Evolutionary conservation across 2,797 vertebrate species (phyloP).

Genomic region (Bovichtus variegatus): DNA sequence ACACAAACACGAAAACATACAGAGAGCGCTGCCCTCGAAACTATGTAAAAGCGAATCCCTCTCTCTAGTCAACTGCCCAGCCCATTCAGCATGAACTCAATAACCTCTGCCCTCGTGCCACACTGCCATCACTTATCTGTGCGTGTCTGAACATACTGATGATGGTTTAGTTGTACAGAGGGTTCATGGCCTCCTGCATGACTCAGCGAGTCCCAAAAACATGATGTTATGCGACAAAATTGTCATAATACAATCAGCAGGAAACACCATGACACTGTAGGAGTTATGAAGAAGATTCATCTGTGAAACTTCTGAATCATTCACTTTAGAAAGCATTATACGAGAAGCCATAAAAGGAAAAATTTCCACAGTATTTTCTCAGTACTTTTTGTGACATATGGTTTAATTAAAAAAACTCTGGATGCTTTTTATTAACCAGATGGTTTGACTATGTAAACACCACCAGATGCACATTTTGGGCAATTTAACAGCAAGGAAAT

Average conservation of each 20-base stretch:
- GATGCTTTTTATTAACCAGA: neutral
- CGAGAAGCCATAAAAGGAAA: neutral
- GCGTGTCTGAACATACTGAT: slow-evolving; percentile 33
- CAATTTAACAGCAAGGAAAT: slow-evolving; percentile 28
- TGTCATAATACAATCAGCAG: slow-evolving; percentile 7
- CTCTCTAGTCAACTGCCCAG: slow-evolving; percentile 44
- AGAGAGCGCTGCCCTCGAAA: slow-evolving; percentile 47
- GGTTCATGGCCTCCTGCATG: slow-evolving; percentile 17
- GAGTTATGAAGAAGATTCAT: neutral
- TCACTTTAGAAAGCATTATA: neutral
- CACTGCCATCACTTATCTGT: slow-evolving; percentile 29
- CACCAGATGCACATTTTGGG: neutral
- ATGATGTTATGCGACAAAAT: slow-evolving; percentile 1
- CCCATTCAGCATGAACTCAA: slow-evolving; percentile 72
- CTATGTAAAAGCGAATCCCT: slow-evolving; percentile 73
- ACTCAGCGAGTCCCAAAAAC: slow-evolving; percentile 28
- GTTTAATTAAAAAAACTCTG: neutral
- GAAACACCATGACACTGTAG: neutral
- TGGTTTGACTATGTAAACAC: slow-evolving; percentile 1
- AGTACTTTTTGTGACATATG: neutral
- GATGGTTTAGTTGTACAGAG: slow-evolving; percentile 30
- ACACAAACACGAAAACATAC: slow-evolving; percentile 55
- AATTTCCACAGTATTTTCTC: neutral
- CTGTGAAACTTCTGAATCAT: neutral
- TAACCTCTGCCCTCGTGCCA: slow-evolving; percentile 64